Conservation (phyloP, 2,113 vertebrate genomes). For the Corythaixoides concolor region DNA sequence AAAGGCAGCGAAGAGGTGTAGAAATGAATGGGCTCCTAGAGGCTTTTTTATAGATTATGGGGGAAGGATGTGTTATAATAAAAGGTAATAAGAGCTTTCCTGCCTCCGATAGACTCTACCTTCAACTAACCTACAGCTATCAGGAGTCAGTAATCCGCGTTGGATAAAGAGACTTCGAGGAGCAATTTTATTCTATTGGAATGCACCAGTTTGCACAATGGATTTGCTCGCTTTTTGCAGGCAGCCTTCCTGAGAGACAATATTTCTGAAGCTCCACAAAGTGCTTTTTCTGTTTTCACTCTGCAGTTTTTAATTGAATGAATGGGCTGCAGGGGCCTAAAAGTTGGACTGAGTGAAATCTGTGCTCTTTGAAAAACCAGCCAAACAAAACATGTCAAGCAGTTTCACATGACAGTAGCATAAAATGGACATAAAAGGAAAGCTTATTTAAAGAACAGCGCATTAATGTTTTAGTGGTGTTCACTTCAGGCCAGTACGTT, state of each 20-base stretch:
- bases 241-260: slow-evolving; percentile 52
- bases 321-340: slow-evolving; percentile 34
- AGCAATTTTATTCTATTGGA: slow-evolving; percentile 63
- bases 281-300: slow-evolving; percentile 38
- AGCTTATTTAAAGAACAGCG: slow-evolving; percentile 38
- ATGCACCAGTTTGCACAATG: slow-evolving; percentile 61
- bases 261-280: slow-evolving; percentile 51
- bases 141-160: slow-evolving; percentile 58
- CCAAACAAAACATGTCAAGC: slow-evolving; percentile 34
- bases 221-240: slow-evolving; percentile 33
- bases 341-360: not conserved
- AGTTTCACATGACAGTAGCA: not conserved
- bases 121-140: slow-evolving; percentile 58
- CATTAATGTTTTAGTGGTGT: slow-evolving; percentile 36
- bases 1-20: slow-evolving; percentile 6
- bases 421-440: not conserved
- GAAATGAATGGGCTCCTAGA: slow-evolving; percentile 56
- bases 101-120: slow-evolving; percentile 41
- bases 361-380: slow-evolving; percentile 1
- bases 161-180: slow-evolving; percentile 68
- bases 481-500: not conserved
- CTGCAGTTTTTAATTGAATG: slow-evolving; percentile 38
- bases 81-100: slow-evolving; percentile 65
- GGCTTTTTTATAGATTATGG: slow-evolving; percentile 54
- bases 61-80: slow-evolving; percentile 52